Evolutionary conservation across 2,113 vertebrate genomes (phyloP).

Genomic region (Otocyon megalotis): DNA sequence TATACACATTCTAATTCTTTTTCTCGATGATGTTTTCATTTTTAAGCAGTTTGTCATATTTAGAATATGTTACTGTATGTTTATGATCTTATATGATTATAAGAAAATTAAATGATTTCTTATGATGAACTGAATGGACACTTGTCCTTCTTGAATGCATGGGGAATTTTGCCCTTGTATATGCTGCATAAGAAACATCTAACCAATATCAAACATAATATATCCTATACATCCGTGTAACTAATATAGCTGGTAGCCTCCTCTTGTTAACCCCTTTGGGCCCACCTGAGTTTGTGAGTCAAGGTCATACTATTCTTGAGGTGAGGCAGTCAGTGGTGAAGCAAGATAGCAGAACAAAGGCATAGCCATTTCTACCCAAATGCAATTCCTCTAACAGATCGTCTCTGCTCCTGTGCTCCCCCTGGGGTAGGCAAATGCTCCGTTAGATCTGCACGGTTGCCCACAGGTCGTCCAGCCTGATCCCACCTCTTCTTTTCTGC

Average conservation of each 20-base stretch:
- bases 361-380: neutral
- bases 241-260: neutral
- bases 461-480: neutral
- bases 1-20: neutral
- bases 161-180: neutral
- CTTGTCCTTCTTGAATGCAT: neutral
- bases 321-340: neutral
- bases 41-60: neutral
- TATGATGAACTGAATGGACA: neutral
- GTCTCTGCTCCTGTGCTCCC: neutral
- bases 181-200: neutral
- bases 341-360: neutral
- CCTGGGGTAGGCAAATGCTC: too few relatives aligned
- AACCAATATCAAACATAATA: neutral
- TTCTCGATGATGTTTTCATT: conserved; percentile 39
- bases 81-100: neutral
- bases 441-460: neutral
- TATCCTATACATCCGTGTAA: neutral
- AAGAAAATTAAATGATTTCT: conserved; percentile 38
- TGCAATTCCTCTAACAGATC: neutral
- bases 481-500: neutral
- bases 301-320: neutral
- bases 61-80: neutral
- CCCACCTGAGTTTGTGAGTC: neutral
- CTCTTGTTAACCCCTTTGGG: neutral